Base-by-base conservation (phyloP, 2,888 invertebrate genomes). In the Lasioglossum figueresi region DNA sequence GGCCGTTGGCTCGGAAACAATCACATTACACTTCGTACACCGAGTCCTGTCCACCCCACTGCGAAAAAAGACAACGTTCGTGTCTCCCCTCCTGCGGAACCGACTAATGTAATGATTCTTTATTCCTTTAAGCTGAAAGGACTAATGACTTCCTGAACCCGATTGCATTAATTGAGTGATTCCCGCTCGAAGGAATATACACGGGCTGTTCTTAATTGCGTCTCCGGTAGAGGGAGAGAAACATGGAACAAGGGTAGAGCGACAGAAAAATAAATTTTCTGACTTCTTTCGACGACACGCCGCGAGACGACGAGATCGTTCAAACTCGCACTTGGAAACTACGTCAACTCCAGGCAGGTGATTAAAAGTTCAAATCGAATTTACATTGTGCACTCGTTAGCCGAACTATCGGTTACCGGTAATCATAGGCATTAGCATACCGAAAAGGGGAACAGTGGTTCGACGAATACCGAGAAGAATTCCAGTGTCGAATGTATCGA, bases 1-100 rank as follows among this genome's bases (percentile, higher is more conserved):
- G 83, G 40, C 87, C 93, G 91, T 89, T 93, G 92, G 92, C 88
- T 93, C 88, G 95, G 94, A 95, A 95, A 95, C 94, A 95, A 95
- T 95, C 94, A 95, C 94, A 95, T 95, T 95, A 95, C 87, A 91
- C 89, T 89, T 91, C 84, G 91, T 89, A 91, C 92, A 90, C 92
- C 91, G 88, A 91, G 88, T 40, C 87, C 86, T 81, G 84, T 71
- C 89, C 79, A 90, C 89, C 91, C 90, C 80, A 78, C 34, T 10
- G 8, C 37, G 8, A 68, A 23, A 37, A 37, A 37, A n/a, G 12
- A 82, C 85, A 75, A 52, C 40, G 34, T n/a, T 79, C 63, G 37
- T 5, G 45, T 16, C 52, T 68, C 79, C 82, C 86, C 89, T 83
- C 84, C 45, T 78, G 52, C 79, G 80, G 88, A 78, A 79, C 75